Evolutionary conservation across 2,888 invertebrate species (phyloP), one percentile per base, ranked within the genome.

Genomic region (Amorpha juglandis): DNA sequence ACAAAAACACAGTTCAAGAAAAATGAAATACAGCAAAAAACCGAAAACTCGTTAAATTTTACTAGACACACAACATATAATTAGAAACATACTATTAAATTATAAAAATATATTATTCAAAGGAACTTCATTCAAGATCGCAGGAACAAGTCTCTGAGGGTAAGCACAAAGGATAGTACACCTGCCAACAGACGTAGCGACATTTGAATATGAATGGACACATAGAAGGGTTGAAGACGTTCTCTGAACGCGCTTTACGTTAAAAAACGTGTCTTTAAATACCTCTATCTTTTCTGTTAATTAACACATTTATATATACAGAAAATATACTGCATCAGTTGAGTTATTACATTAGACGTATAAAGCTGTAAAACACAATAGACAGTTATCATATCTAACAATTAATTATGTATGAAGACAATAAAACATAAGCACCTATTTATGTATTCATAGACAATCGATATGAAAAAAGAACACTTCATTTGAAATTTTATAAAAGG

Each of bases 191-290:
- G 63, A 69, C 70, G 69, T 76, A 86, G 88, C 86, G 89, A 88
- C 88, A 87, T 92, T 91, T 90, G 82, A 92, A 92, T 92, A 81
- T 90, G 88, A 92, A 89, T 88, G 74, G 78, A 72, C 71, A 67
- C 73, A 71, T 80, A 77, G 84, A 90, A 91, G 90, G 91, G 88
- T 86, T 85, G 71, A 83, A 87, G 84, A 84, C 82, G 77, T 79
- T 80, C 74, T 74, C 19, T 79, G 66, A 68, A 70, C 68, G 74
- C 73, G 76, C 74, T 21, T 45, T 55, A 21, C 53, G 11, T 64
- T 52, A 27, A 16, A 16, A 14, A n/a, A 19, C 27, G 33, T 38
- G 11, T 38, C 50, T 11, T 8, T 19, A 27, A 27, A 27, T 27
- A 27, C 27, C 4, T 27, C 4, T 27, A 4, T 27, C 27, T 27